Base-by-base conservation (phyloP, 2,888 invertebrate species). In the Chloromyia formosa region DNA sequence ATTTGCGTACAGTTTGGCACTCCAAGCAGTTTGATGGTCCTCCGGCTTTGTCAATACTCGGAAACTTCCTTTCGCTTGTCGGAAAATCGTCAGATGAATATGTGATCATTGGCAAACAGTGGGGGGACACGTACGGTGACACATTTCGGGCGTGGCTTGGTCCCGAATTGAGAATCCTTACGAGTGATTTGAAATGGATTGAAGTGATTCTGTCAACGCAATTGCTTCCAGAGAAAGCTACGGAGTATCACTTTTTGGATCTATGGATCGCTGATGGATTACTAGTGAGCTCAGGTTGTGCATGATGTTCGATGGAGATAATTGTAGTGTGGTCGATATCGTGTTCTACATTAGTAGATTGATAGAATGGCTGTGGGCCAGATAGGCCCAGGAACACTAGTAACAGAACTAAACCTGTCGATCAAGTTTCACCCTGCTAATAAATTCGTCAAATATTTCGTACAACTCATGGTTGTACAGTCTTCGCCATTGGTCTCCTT, bases 281-380 rank as follows among this genome's bases (percentile, higher is more conserved):
- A 0, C 84, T 89, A 0, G 87, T 87, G 1, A 84, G 87, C 3
- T 81, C 80, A 7, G 78, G 78, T 76, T 87, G 78, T 84, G 85
- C 1, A 88, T n/a, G n/a, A n/a, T n/a, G n/a, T n/a, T n/a, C n/a
- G n/a, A n/a, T n/a, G n/a, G n/a, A n/a, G n/a, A n/a, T n/a, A n/a
- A n/a, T n/a, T n/a, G 91, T 12, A 86, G 94, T 35, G 93, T n/a
- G 92, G 83, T 88, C 92, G 77, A 84, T 94, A 72, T 93, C 94
- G 45, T 45, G 7, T 45, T 45, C 12, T 45, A 45, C 45, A 10
- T 10, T 12, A 45, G 12, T 45, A 12, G 12, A 45, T n/a, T n/a
- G n/a, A n/a, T n/a, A n/a, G n/a, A n/a, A n/a, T n/a, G n/a, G n/a
- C n/a, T n/a, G n/a, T n/a, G n/a, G n/a, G n/a, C n/a, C n/a, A n/a